A percentile compares a stretch with the other conserved stretches of the same genome.
phyloP scores from a whole-genome alignment of 2,888 invertebrate species.

The Thecophora atra region DNA sequence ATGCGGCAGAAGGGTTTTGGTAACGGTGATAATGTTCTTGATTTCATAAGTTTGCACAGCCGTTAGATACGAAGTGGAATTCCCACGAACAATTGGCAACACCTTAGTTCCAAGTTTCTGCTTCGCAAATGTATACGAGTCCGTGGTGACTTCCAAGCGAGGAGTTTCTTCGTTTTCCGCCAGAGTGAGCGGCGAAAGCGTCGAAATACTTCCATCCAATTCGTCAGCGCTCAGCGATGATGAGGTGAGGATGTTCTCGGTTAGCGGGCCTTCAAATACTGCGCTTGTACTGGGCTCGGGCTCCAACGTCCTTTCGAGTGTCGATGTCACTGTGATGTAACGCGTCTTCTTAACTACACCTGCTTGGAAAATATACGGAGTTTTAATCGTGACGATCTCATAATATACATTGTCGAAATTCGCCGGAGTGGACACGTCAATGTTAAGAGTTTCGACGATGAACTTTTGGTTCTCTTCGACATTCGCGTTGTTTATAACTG shows the following conservation, averaged over 20 bases:
- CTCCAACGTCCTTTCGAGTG: conserved; percentile 81
- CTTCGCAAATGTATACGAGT: conserved; percentile 92
- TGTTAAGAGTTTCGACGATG: conserved; percentile 83
- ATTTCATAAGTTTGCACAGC: conserved; percentile 89
- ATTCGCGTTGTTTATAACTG: conserved; percentile 68
- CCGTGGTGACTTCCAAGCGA: conserved; percentile 86
- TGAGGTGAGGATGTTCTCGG: conserved; percentile 88
- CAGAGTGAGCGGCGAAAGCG: conserved; percentile 81
- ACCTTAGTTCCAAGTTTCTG: conserved; percentile 88
- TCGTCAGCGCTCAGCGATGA: conserved; percentile 68
- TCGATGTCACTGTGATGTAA: conserved; percentile 87
- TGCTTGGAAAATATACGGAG: conserved; percentile 84
- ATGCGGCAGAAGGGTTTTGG: conserved; percentile 88
- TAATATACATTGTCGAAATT: conserved; percentile 87
- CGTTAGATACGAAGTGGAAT: conserved; percentile 78
- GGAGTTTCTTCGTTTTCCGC: conserved; percentile 81
- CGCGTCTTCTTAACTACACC: conserved; percentile 88
- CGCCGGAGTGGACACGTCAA: conserved; percentile 87
- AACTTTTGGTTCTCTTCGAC: conserved; percentile 62
- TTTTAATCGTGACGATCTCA: conserved; percentile 89
- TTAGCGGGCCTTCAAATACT: conserved; percentile 79
- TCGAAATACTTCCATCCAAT: conserved; percentile 84
- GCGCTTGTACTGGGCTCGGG: conserved; percentile 69
- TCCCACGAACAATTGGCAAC: conserved; percentile 80
- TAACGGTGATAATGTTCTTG: conserved; percentile 87